These are phyloP conservation scores for Rhinolophus ferrumequinum DNA, from an alignment of 2,113 vertebrate species.

Conservation along the genomic window DNA sequence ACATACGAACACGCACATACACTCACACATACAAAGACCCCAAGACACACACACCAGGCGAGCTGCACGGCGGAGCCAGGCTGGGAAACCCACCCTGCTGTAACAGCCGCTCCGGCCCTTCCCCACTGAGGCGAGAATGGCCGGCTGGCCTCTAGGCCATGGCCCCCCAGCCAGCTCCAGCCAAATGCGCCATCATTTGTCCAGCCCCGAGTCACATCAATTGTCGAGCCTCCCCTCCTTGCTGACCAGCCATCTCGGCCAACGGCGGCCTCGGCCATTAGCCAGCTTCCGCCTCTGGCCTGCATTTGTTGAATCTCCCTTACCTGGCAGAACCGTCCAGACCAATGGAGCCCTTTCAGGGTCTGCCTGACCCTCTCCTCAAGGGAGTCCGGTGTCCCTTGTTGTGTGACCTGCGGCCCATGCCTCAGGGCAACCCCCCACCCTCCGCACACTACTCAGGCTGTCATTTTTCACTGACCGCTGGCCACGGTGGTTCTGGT, in stretches of 20 bases:
- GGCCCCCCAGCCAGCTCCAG: conserved; percentile 50
- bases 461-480: conserved; percentile 76
- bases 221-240: conserved; percentile 72
- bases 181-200: conserved; percentile 71
- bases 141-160: not conserved
- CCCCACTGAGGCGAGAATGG: conserved; percentile 27
- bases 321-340: conserved; percentile 75
- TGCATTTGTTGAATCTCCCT: conserved; percentile 71
- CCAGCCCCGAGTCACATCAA: conserved; percentile 74
- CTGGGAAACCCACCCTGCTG: not conserved
- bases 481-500: conserved; percentile 69
- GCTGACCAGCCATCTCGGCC: conserved; percentile 75
- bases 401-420: conserved; percentile 64
- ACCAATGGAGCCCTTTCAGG: conserved; percentile 67
- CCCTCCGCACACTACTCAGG: conserved; percentile 56
- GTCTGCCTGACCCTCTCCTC: conserved; percentile 70
- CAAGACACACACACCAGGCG: not conserved
- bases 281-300: conserved; percentile 66
- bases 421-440: conserved; percentile 56
- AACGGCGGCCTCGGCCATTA: conserved; percentile 76
- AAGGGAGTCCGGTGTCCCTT: conserved; percentile 51
- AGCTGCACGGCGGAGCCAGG: not conserved
- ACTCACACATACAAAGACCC: conserved; percentile 52
- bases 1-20: not conserved
- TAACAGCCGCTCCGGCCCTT: conserved; percentile 12